Base-by-base conservation (phyloP, 2,888 invertebrate genomes). In the Microctonus brassicae region DNA sequence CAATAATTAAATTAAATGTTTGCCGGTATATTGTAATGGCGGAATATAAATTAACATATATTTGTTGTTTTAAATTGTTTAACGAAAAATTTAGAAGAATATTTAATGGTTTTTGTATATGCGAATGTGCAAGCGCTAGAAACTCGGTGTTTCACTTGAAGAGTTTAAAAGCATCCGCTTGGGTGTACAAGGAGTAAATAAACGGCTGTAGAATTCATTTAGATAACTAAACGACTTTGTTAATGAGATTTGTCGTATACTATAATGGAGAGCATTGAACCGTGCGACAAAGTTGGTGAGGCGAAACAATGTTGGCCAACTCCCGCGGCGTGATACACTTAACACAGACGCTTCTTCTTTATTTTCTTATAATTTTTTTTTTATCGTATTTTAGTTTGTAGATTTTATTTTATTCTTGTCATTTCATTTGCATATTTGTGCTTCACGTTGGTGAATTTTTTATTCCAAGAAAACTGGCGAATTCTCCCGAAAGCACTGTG, bases 151-250 rank as follows among this genome's bases (percentile, higher is more conserved):
- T 42, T 20, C 42, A 63, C 47, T 63, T 63, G 47, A 63, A 63
- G 63, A 63, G 63, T 63, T 63, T 63, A 63, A 63, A 63, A 63
- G 63, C 63, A 63, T 63, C 29, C 33, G 63, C n/a, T 29, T 20
- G 22, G 11, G 55, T 64, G 29, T 63, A 63, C 47, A 63, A 63
- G 63, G 47, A 47, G 52, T 63, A 79, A 81, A 80, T 81, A 80
- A 79, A 79, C 79, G 80, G 78, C 79, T 78, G 77, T 77, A 78
- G 80, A 82, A 81, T 82, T 81, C 81, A 83, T 82, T 83, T 81
- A 82, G 82, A 83, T 83, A 83, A 83, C 80, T 83, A 82, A 83
- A 83, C 82, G 83, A 83, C 82, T 83, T 83, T 80, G 83, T 82
- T 83, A 83, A 83, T 83, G 82, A 82, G 83, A 82, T 83, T 81